These are phyloP conservation scores for Sebastes matsubarae DNA, from an alignment of 2,797 vertebrate species.

Conservation along the genomic window DNA sequence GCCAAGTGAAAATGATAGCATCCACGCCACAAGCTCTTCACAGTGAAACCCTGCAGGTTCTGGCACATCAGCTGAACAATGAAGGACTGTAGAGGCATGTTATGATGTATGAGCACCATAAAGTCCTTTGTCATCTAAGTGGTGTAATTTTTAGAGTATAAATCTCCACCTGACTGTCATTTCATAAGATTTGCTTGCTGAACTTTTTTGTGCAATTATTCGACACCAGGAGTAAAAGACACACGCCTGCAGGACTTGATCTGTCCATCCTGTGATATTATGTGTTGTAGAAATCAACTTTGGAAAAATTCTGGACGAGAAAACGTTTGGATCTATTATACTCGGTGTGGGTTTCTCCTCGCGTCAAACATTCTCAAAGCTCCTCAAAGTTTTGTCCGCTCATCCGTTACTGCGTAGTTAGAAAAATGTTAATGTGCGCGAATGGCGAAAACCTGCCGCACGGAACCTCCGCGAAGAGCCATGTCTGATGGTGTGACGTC, in stretches of 20 bases:
- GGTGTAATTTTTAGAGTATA: conserved; percentile 40
- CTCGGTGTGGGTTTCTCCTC: no score
- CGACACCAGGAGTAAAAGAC: not conserved
- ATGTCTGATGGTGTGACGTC: no score
- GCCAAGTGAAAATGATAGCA: conserved; percentile 53
- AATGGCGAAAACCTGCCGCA: no score
- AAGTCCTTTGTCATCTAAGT: conserved; percentile 55
- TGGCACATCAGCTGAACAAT: conserved; percentile 61
- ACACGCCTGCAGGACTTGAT: conserved; percentile 4
- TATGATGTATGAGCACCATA: conserved; percentile 46
- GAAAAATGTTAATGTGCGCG: no score
- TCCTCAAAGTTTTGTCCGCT: no score
- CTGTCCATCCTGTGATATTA: not conserved
- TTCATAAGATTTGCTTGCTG: conserved; percentile 7
- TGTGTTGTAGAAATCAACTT: not conserved
- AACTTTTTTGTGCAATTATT: conserved; percentile 11
- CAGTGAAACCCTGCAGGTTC: conserved; percentile 57
- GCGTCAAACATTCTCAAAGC: no score
- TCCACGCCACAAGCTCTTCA: conserved; percentile 24
- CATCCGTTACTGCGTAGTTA: no score
- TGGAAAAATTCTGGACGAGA: not conserved
- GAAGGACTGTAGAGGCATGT: conserved; percentile 30
- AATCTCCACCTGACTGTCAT: conserved; percentile 39
- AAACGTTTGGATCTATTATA: no score
- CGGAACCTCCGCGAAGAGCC: rapidly evolving